phyloP scores from a whole-genome alignment of 2,797 vertebrate species.

The Manis pentadactyla region DNA sequence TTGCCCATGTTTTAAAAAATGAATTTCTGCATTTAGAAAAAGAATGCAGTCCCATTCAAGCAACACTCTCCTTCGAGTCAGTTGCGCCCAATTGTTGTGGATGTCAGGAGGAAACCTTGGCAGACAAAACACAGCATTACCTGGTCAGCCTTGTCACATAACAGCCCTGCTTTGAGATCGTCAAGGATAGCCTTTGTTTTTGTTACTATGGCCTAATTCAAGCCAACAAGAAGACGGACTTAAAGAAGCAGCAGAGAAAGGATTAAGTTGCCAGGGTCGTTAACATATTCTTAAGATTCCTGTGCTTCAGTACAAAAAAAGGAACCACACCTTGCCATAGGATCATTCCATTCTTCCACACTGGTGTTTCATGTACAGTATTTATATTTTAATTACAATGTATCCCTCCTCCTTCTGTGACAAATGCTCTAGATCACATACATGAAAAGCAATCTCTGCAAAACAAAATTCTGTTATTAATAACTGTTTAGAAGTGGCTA shows the following conservation, averaged over 20 bases:
- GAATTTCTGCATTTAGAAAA: slow-evolving; percentile 37
- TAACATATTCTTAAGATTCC: slow-evolving; percentile 79
- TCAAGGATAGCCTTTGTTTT: slow-evolving; percentile 77
- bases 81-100: slow-evolving; percentile 19
- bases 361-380: neutral
- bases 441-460: neutral
- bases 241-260: slow-evolving; percentile 72
- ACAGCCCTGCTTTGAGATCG: neutral
- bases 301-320: slow-evolving; percentile 68
- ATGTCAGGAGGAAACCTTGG: slow-evolving; percentile 55
- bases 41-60: slow-evolving; percentile 26
- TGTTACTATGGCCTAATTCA: slow-evolving; percentile 76
- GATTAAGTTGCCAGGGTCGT: slow-evolving; percentile 83
- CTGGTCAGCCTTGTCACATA: slow-evolving; percentile 75
- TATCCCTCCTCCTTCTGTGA: neutral
- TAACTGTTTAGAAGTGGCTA: slow-evolving; percentile 21
- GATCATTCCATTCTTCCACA: slow-evolving; percentile 43
- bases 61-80: neutral
- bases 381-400: slow-evolving; percentile 67
- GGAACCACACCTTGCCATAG: neutral
- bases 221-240: slow-evolving; percentile 45
- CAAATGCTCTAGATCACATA: neutral
- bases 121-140: slow-evolving; percentile 84
- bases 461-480: neutral
- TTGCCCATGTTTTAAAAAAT: slow-evolving; percentile 56